phyloP scores from a whole-genome alignment of 2,888 invertebrate genomes.

The Tachina lurida region DNA sequence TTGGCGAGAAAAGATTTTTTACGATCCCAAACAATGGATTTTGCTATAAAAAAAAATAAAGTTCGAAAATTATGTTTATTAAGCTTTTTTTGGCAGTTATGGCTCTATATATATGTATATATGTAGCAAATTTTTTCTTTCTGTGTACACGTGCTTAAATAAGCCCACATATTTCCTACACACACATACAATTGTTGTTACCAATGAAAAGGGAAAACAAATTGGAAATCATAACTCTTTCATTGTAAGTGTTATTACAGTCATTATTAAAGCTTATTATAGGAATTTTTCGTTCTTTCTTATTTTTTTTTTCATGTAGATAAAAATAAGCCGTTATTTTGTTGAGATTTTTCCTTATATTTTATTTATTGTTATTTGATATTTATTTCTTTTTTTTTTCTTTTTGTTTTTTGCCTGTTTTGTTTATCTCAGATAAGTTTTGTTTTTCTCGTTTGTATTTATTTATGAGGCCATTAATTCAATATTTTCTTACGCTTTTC shows the following conservation, averaged over 20 bases:
- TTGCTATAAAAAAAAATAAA: no score
- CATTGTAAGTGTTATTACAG: slow-evolving; percentile 44
- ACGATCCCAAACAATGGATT: no score
- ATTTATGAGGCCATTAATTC: slow-evolving; percentile 61
- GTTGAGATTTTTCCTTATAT: slow-evolving; percentile 55
- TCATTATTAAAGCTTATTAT: slow-evolving; percentile 54
- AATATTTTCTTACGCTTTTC: slow-evolving; percentile 7
- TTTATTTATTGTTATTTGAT: slow-evolving; percentile 39
- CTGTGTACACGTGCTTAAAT: no score
- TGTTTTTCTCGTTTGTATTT: slow-evolving; percentile 22
- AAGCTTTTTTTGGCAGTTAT: no score
- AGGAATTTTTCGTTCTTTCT: slow-evolving; percentile 2
- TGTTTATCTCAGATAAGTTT: neutral
- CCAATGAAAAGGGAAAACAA: slow-evolving; percentile 31
- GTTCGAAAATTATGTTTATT: no score
- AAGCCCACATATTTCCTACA: neutral
- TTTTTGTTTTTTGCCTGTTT: neutral
- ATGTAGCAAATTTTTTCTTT: no score
- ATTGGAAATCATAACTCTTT: slow-evolving; percentile 66
- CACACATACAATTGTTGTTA: neutral
- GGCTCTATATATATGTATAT: no score
- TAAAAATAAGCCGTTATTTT: slow-evolving; percentile 47
- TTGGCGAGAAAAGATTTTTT: no score
- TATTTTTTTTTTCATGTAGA: slow-evolving; percentile 3
- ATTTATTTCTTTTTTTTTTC: neutral